Evolutionary conservation across 2,113 vertebrate species (phyloP).

Genomic region (Trogon melanurus): DNA sequence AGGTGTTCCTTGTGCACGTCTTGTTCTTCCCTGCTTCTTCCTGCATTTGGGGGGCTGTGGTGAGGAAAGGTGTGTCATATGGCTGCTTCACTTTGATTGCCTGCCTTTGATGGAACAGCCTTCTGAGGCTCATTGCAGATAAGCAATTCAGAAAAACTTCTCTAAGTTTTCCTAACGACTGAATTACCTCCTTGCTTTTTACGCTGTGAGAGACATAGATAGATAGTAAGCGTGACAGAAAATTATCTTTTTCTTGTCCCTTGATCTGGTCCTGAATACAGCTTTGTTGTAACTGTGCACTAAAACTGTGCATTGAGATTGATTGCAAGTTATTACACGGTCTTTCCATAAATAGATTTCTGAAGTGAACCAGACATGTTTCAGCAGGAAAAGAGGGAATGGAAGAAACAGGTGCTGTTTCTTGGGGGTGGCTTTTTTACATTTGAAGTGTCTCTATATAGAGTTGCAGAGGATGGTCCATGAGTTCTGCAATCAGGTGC

Average conservation of each 20-base stretch:
- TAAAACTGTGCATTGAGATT: not conserved
- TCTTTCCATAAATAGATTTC: not conserved
- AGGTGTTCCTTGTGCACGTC: not conserved
- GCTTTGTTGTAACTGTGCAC: not conserved
- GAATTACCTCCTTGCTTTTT: conserved; percentile 22
- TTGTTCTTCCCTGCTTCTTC: not conserved
- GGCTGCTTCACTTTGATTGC: rapidly evolving
- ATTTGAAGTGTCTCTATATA: conserved; percentile 3
- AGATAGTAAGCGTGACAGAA: conserved; percentile 25
- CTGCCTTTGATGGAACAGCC: not conserved
- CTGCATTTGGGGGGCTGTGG: not conserved
- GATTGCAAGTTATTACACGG: conserved; percentile 32
- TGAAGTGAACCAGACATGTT: not conserved
- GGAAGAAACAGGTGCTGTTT: not conserved
- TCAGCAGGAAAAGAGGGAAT: not conserved
- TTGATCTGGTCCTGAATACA: conserved; percentile 7
- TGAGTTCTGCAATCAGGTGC: not conserved
- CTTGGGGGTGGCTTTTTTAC: not conserved
- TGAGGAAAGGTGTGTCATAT: not conserved
- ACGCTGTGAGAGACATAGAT: not conserved
- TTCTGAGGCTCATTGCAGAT: not conserved
- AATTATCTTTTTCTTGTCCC: conserved; percentile 43
- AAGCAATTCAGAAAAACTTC: conserved; percentile 1
- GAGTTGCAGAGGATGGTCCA: not conserved
- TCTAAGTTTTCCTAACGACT: not conserved